phyloP scores from a whole-genome alignment of 2,888 invertebrate genomes.

The Rhamnusium bicolor region DNA sequence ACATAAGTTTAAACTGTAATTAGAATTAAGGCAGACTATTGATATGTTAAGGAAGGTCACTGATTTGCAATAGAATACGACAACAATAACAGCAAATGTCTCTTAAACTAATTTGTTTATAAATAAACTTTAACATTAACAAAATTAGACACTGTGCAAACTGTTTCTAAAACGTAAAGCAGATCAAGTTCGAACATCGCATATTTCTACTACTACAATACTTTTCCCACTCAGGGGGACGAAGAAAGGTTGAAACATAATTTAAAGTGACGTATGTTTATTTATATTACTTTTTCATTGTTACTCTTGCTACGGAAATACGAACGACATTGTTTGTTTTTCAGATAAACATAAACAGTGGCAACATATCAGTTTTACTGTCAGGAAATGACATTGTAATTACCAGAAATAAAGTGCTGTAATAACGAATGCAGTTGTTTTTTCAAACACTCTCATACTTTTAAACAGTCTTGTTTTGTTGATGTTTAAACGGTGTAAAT shows the following conservation, averaged over 20 bases:
- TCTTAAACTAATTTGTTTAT: too few species aligned
- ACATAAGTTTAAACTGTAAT: too few species aligned
- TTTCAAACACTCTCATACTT: not conserved
- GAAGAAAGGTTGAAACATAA: not conserved
- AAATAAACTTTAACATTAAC: too few species aligned
- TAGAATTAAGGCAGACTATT: too few species aligned
- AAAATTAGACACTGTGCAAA: too few species aligned
- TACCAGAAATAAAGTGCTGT: constrained; percentile 11
- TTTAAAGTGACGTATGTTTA: not conserved
- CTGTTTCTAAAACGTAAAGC: not conserved
- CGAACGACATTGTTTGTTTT: constrained; percentile 10
- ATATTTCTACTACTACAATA: not conserved
- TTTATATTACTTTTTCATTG: not conserved
- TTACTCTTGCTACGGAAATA: constrained; percentile 1
- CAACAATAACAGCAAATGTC: not conserved
- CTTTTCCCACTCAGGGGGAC: not conserved
- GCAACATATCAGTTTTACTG: constrained; percentile 9
- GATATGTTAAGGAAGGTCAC: too few species aligned
- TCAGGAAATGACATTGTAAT: constrained; percentile 22
- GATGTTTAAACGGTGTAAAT: not conserved
- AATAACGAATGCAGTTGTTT: constrained; percentile 14
- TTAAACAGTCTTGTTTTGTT: not conserved
- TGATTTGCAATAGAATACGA: too few species aligned
- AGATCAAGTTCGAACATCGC: not conserved
- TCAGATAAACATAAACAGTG: constrained; percentile 11